Base-by-base conservation (phyloP, 2,113 vertebrate species). In the Cyanoderma ruficeps region DNA sequence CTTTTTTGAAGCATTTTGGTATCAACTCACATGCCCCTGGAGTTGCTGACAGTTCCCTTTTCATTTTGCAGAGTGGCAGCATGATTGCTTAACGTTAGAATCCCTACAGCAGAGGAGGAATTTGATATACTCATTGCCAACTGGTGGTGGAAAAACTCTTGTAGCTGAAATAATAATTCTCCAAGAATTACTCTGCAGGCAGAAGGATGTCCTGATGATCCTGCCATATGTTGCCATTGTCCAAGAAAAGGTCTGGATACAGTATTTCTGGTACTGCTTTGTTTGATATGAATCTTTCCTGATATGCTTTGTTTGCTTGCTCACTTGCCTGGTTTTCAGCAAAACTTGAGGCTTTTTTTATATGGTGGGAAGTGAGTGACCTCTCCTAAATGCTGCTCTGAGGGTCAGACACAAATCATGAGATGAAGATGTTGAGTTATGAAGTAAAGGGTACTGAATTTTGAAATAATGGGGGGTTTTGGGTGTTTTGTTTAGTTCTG, bases 141-240 rank as follows among this genome's bases (percentile, higher is more conserved):
- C 99, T 22, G 98, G 99, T 69, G 99, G 99, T 91, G 99, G 99
- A 28, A 99, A 99, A 97, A 99, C 99, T 7, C 98, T 99, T 7
- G 99, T 99, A 25, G 99, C 99, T 30, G 99, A 99, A 97, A 98
- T 99, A 96, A 98, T 99, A 63, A 98, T 99, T 93, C 98, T 99
- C 18, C 98, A 98, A 60, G 99, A 99, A 96, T 94, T 99, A 23
- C 98, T 99, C 75, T 99, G 99, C 96, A 98, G 98, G 70, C 98
- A 97, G 96, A 99, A 98, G 28, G 98, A 99, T 97, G 99, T 98
- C 68, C 97, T 99, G 59, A 98, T 99, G 97, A 98, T 99, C 93
- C 82, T 99, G 27, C 99, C 99, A 0, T 99, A 99, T 77, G 98
- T 99, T 60, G 99, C 99, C 4, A 98, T 99, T 97, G 99, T 99